Percentiles rank a stretch among this genome's conserved stretches.
Conservation (phyloP, 2,888 invertebrate species). For the Eurois occulta region DNA sequence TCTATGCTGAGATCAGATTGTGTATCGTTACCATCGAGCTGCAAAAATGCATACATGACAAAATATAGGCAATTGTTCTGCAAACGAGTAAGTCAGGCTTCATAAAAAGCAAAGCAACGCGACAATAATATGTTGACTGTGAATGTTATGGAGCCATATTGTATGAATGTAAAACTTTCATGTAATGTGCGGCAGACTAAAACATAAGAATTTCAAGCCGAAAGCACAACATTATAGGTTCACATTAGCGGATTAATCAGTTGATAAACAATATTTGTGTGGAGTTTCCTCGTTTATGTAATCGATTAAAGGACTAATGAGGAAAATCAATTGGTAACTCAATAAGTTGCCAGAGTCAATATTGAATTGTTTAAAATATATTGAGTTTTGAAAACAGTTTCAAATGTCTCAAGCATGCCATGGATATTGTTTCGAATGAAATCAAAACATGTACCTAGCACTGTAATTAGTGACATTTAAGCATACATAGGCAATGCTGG, state of each 20-base stretch:
- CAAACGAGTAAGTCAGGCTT: slow-evolving; percentile 76
- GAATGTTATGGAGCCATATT: slow-evolving; percentile 39
- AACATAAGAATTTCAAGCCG: slow-evolving; percentile 31
- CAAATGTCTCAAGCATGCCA: neutral
- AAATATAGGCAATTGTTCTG: slow-evolving; percentile 75
- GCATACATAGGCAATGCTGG: slow-evolving; percentile 1
- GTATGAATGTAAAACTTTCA: slow-evolving; percentile 43
- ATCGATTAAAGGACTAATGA: slow-evolving; percentile 13
- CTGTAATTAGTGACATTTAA: slow-evolving; percentile 3
- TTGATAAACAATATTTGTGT: slow-evolving; percentile 7
- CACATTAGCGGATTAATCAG: slow-evolving; percentile 15
- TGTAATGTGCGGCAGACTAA: slow-evolving; percentile 32
- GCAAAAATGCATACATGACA: slow-evolving; percentile 89
- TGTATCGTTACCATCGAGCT: slow-evolving; percentile 90
- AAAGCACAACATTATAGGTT: slow-evolving; percentile 40
- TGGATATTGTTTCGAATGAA: neutral
- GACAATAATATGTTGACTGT: slow-evolving; percentile 44
- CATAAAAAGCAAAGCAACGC: slow-evolving; percentile 73
- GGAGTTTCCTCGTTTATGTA: slow-evolving; percentile 1
- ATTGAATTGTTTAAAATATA: neutral
- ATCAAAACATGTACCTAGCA: slow-evolving; percentile 7
- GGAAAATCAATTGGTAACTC: neutral
- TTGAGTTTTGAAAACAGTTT: neutral
- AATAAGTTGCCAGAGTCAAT: neutral
- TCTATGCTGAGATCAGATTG: slow-evolving; percentile 90